Percentiles rank a stretch among this genome's conserved stretches.
Evolutionary conservation across 2,113 vertebrate genomes (phyloP).

Genomic region (Clarias macrocephalus): DNA sequence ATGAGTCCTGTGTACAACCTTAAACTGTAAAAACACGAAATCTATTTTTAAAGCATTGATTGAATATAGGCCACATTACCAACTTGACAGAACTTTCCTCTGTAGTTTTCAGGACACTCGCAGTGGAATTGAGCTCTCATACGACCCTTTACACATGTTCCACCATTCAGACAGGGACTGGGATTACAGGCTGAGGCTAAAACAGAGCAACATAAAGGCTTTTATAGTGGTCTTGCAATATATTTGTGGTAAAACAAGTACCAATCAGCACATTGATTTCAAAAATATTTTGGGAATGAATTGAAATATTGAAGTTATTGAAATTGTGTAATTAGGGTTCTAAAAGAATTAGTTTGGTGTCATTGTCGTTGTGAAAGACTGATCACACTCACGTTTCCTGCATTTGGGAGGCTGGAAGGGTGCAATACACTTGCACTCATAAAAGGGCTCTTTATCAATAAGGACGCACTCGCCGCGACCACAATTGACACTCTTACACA

Average conservation of each 20-base stretch:
- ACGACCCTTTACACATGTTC: conserved; percentile 52
- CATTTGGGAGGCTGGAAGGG: conserved; percentile 60
- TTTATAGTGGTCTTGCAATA: neutral
- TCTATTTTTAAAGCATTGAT: too few relatives aligned
- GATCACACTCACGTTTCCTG: conserved; percentile 56
- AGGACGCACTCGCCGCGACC: conserved; percentile 61
- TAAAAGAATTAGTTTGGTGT: neutral
- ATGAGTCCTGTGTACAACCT: too few relatives aligned
- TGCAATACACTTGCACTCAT: conserved; percentile 64
- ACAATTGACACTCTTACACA: conserved; percentile 62
- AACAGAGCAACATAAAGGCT: neutral
- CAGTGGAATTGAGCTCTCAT: conserved; percentile 55
- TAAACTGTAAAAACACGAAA: too few relatives aligned
- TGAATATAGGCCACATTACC: conserved; percentile 49
- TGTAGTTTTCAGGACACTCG: conserved; percentile 55
- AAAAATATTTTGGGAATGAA: neutral
- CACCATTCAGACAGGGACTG: conserved; percentile 67
- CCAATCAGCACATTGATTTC: too few relatives aligned
- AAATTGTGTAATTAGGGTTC: neutral
- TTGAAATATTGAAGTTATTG: neutral
- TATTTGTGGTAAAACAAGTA: neutral
- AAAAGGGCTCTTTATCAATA: conserved; percentile 53
- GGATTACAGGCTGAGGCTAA: conserved; percentile 60
- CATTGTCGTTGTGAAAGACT: neutral
- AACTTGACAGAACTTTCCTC: conserved; percentile 65